Evolutionary conservation across 2,888 invertebrate genomes (phyloP).

Genomic region (Augochlorella aurata): DNA sequence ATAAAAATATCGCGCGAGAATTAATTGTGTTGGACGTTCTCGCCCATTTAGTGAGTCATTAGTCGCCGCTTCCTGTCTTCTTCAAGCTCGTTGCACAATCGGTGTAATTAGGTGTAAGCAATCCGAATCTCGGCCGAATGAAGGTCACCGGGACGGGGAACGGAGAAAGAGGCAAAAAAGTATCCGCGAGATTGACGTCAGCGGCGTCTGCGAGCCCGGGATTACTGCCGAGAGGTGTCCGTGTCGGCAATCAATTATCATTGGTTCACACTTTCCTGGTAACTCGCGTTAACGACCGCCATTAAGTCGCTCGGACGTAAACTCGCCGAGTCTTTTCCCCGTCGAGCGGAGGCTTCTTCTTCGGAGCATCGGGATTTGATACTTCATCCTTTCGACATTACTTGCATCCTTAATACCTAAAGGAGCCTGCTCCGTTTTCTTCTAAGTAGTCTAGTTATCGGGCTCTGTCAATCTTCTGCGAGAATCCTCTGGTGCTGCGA

Average conservation of each 20-base stretch:
- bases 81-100: constrained; percentile 39
- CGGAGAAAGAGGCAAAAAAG: constrained; percentile 22
- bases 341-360: neutral
- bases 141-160: constrained; percentile 43
- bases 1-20: neutral
- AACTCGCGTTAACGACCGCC: constrained; percentile 28
- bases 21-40: constrained; percentile 14
- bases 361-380: neutral
- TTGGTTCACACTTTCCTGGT: constrained; percentile 34
- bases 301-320: constrained; percentile 5
- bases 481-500: neutral
- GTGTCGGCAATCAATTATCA: constrained; percentile 42
- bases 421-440: neutral
- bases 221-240: constrained; percentile 6
- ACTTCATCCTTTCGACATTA: neutral
- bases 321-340: neutral
- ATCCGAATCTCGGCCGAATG: constrained; percentile 8
- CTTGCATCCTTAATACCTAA: neutral
- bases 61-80: constrained; percentile 30
- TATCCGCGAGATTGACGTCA: constrained; percentile 38
- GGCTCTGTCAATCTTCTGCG: neutral
- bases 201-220: neutral
- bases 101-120: constrained; percentile 6
- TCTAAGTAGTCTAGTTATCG: neutral
- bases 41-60: neutral